These are phyloP conservation scores for Nannoperca obscura DNA, from an alignment of 2,797 vertebrate species.

Conservation along the genomic window DNA sequence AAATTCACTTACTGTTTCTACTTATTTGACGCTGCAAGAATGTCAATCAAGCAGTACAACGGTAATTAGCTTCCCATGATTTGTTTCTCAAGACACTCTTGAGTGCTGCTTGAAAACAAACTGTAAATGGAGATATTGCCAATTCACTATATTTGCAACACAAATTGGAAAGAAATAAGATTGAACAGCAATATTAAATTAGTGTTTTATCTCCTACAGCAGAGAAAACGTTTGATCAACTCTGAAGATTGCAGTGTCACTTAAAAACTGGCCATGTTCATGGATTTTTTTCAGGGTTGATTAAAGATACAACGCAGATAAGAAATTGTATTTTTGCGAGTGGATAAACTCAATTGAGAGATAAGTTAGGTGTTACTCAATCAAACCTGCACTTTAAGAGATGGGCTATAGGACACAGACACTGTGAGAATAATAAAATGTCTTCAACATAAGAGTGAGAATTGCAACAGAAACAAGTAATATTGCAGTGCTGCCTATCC, in stretches of 20 bases:
- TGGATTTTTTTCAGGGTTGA: slow-evolving; percentile 53
- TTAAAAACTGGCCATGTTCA: slow-evolving; percentile 43
- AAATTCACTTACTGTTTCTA: slow-evolving; percentile 31
- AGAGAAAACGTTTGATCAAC: slow-evolving; percentile 27
- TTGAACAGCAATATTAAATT: slow-evolving; percentile 42
- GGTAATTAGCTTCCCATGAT: slow-evolving; percentile 77
- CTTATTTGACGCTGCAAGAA: slow-evolving; percentile 42
- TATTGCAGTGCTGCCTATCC: slow-evolving; percentile 34
- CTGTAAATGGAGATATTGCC: slow-evolving; percentile 67
- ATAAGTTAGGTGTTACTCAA: slow-evolving; percentile 42
- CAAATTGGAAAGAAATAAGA: slow-evolving; percentile 41
- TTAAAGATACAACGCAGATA: slow-evolving; percentile 53
- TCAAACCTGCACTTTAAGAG: slow-evolving; percentile 44
- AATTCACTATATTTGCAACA: slow-evolving; percentile 37
- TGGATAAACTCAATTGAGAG: slow-evolving; percentile 29
- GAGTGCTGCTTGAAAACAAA: slow-evolving; percentile 75
- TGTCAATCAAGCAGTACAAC: slow-evolving; percentile 76
- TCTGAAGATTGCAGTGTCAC: slow-evolving; percentile 33
- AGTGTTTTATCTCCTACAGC: slow-evolving; percentile 37
- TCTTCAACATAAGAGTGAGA: slow-evolving; percentile 29
- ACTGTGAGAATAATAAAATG: slow-evolving; percentile 44
- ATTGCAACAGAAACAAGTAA: slow-evolving; percentile 33
- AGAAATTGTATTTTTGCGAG: slow-evolving; percentile 43
- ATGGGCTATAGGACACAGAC: slow-evolving; percentile 24
- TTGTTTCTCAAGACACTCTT: slow-evolving; percentile 66